Evolutionary conservation across 35 echinoderm and acorn worm genomes (phyloP).

Genomic region (Stichopus chloronotus): DNA sequence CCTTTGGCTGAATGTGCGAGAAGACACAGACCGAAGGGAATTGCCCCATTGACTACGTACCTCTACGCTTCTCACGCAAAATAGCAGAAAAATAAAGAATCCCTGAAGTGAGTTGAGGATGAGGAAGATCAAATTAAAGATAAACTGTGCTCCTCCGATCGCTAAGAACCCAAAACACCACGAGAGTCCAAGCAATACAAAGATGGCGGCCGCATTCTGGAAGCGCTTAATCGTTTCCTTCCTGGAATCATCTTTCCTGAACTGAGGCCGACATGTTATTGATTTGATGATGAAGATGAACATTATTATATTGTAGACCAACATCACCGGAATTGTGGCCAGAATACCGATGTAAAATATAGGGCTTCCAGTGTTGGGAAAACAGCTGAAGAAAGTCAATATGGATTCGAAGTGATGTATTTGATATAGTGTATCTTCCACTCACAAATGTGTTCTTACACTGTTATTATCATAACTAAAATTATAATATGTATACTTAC

Average conservation of each 20-base stretch:
- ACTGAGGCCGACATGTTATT: conserved; percentile 55
- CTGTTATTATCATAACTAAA: too few relatives aligned
- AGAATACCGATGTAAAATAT: conserved; percentile 65
- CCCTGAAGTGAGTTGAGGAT: conserved; percentile 90
- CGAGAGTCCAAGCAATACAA: conserved; percentile 64
- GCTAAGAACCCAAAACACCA: conserved; percentile 81
- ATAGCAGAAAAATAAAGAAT: conserved; percentile 81
- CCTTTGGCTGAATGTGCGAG: too few relatives aligned
- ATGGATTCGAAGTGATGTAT: too few relatives aligned
- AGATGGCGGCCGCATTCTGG: conserved; percentile 61
- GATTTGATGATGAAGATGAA: conserved; percentile 60
- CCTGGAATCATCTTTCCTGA: not conserved
- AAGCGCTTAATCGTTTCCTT: not conserved
- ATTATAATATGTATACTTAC: not conserved
- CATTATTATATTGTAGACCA: conserved; percentile 59
- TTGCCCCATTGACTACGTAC: conserved; percentile 59
- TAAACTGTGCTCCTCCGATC: conserved; percentile 56
- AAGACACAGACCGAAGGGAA: too few relatives aligned
- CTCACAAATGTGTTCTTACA: too few relatives aligned
- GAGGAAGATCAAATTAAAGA: conserved; percentile 76
- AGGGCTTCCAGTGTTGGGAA: conserved; percentile 27
- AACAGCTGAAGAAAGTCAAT: conserved; percentile 52
- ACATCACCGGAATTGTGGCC: conserved; percentile 53
- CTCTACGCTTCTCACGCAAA: conserved; percentile 73
- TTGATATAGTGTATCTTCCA: too few relatives aligned